Evolutionary conservation across 2,113 vertebrate genomes (phyloP), one percentile per base, ranked within the genome.

Genomic region (Nothoprocta perdicaria): DNA sequence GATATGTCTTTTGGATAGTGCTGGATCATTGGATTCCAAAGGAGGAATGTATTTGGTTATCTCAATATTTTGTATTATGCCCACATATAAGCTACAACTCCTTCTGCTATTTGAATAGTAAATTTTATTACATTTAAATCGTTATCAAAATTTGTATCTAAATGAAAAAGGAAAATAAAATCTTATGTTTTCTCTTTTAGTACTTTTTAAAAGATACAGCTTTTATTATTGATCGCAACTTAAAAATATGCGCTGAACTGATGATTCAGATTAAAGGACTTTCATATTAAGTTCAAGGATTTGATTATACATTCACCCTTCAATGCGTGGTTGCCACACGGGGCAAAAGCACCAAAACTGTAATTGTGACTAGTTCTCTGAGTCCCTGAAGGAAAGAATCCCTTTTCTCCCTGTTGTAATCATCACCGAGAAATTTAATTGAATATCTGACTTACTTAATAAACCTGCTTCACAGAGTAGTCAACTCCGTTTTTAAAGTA

Each of bases 241-340:
- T 94, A 94, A 89, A 96, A 96, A 95, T 96, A 85, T 95, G 92
- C 92, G 94, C 91, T 96, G 92, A 94, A 90, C 96, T 95, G 90
- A 95, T 92, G 84, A 96, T 95, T 95, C 94, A 96, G 35, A 38
- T 38, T 38, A 38, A 38, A 38, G 35, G 35, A 38, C 35, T 38
- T 89, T 52, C 80, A 92, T 92, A 80, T 93, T 86, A 92, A 92
- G 93, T 93, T 96, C 96, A 96, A 95, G 89, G 89, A 95, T 90
- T 93, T 96, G 95, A 96, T 96, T 96, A 94, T 95, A 91, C 92
- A 96, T 96, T 94, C 94, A 93, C 96, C 96, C 95, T 96, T 91
- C 90, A 91, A 96, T 94, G 90, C 88, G 92, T 96, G 96, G 94
- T 96, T 96, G 93, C 94, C 94, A 95, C 94, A 96, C 94, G 95